These are phyloP conservation scores for Ametastegia equiseti DNA, from an alignment of 2,888 invertebrate genomes.

Conservation along the genomic window DNA sequence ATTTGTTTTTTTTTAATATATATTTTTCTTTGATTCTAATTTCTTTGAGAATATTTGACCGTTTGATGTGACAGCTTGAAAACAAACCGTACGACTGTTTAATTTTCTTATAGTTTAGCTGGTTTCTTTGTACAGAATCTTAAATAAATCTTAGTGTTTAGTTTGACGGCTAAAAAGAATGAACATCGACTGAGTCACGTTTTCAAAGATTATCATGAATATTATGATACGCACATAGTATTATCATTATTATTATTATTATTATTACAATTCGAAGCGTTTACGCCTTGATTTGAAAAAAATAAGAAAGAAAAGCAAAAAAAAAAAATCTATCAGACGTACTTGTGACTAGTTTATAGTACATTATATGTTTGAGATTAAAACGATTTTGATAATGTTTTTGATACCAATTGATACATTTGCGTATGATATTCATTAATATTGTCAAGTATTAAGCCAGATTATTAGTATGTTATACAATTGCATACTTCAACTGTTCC, in stretches of 20 bases:
- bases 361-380: neutral
- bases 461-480: neutral
- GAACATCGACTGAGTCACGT: neutral
- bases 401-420: neutral
- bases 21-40: neutral
- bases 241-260: neutral
- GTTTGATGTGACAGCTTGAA: neutral
- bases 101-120: constrained; percentile 28
- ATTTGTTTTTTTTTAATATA: neutral
- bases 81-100: neutral
- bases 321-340: too few species aligned
- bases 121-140: constrained; percentile 25
- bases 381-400: neutral
- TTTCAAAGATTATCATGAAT: neutral
- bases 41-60: constrained; percentile 10
- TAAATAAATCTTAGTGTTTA: neutral
- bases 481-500: neutral
- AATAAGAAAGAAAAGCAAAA: too few species aligned
- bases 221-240: too few species aligned
- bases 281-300: neutral
- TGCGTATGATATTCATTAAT: neutral
- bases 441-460: neutral
- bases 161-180: neutral
- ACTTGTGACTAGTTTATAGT: neutral
- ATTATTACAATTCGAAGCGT: neutral